Percentiles rank a stretch among this genome's conserved stretches.
Conservation (phyloP, 2,797 vertebrate genomes). For the Onychomys torridus region DNA sequence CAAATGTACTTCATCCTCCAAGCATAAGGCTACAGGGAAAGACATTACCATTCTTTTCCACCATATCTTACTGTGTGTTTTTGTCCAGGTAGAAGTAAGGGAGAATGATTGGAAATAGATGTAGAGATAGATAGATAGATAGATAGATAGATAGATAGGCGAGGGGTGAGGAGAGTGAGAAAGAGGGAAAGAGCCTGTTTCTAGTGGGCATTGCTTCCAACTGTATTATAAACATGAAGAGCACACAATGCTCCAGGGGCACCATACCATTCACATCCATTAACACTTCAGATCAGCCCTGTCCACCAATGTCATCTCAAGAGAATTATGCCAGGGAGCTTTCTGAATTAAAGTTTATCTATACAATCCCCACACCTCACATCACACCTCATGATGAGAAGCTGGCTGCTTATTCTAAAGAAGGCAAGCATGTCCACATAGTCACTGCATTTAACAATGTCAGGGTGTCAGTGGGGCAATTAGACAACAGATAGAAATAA, state of each 20-base stretch:
- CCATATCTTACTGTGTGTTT: not conserved
- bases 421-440: not conserved
- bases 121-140: not conserved
- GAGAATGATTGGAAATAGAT: not conserved
- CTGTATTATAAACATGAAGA: slow-evolving; percentile 8
- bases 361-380: not conserved
- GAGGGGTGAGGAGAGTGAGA: too few species aligned
- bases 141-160: not conserved
- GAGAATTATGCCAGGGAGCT: not conserved
- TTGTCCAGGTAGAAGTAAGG: not conserved
- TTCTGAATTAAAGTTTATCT: not conserved
- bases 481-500: slow-evolving; percentile 24
- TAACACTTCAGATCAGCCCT: not conserved
- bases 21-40: slow-evolving; percentile 11
- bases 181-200: not conserved
- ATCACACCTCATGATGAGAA: not conserved
- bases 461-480: not conserved
- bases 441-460: not conserved
- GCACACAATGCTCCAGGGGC: not conserved
- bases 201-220: not conserved
- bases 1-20: slow-evolving; percentile 11
- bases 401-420: not conserved
- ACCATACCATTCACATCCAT: slow-evolving; percentile 7
- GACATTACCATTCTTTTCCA: slow-evolving; percentile 7
- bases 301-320: not conserved